Evolutionary conservation across 2,888 invertebrate genomes (phyloP).

Genomic region (Rhorus exstirpatorius): DNA sequence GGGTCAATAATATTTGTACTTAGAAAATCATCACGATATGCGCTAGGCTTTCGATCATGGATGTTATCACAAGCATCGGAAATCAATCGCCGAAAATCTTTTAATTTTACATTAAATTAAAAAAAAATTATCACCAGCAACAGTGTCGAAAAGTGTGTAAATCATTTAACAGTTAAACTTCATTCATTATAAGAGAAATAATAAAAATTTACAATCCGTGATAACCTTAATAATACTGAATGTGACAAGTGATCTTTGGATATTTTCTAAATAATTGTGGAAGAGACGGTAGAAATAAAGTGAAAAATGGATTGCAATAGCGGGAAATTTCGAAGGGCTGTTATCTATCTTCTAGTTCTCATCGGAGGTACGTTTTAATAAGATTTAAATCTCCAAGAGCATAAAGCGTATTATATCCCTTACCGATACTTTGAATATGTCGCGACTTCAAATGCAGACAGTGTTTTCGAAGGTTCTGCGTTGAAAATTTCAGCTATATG

Average conservation of each 20-base stretch:
- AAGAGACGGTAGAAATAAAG: constrained; percentile 32
- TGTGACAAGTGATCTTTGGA: background rate
- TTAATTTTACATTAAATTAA: too few species aligned
- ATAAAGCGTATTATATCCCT: background rate
- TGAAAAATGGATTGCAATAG: constrained; percentile 73
- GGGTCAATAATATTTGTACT: too few species aligned
- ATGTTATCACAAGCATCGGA: too few species aligned
- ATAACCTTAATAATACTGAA: constrained; percentile 8
- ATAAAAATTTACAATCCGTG: background rate
- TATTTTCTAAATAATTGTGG: constrained; percentile 28
- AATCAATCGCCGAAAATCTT: too few species aligned
- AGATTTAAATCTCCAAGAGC: background rate
- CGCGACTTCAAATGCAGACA: too few species aligned
- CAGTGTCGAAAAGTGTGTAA: background rate
- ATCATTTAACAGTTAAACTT: background rate
- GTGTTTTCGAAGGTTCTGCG: too few species aligned
- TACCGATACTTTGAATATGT: background rate
- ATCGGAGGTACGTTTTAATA: constrained; percentile 78
- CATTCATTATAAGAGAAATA: background rate
- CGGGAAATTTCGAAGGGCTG: constrained; percentile 77
- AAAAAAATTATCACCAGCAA: too few species aligned
- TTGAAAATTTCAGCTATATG: too few species aligned
- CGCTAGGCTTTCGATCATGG: too few species aligned
- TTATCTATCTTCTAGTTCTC: constrained; percentile 78
- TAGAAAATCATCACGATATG: too few species aligned